phyloP scores from a whole-genome alignment of 1,140 invertebrate species.

The Drosophila sturtevanti region DNA sequence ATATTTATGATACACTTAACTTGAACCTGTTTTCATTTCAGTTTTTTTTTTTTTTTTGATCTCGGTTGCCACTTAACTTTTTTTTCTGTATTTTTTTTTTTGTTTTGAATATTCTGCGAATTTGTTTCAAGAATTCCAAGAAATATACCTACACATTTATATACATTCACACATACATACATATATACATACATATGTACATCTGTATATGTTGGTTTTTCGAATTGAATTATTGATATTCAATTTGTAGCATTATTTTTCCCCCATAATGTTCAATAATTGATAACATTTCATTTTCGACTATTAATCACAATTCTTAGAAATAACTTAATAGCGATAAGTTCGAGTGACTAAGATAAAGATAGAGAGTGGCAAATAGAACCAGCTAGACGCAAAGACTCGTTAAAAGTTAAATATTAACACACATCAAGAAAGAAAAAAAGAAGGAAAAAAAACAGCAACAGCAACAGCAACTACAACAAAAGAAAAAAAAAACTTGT shows the following conservation, averaged over 20 bases:
- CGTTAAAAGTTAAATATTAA: background rate
- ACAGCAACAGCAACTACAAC: slow-evolving; percentile 33
- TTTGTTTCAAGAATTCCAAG: slow-evolving; percentile 24
- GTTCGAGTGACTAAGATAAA: slow-evolving; percentile 4
- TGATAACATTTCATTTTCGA: background rate
- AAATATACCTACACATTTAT: slow-evolving; percentile 2
- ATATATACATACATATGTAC: too few species aligned
- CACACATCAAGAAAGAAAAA: background rate
- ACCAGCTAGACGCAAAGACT: slow-evolving; percentile 1
- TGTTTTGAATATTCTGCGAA: slow-evolving; percentile 68
- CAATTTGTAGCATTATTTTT: background rate
- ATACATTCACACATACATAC: background rate
- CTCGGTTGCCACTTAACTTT: slow-evolving; percentile 69
- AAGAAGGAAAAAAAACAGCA: slow-evolving; percentile 35
- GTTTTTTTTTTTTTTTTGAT: slow-evolving; percentile 33
- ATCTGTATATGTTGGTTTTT: too few species aligned
- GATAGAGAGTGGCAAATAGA: background rate
- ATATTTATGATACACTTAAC: slow-evolving; percentile 69
- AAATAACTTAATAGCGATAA: slow-evolving; percentile 59
- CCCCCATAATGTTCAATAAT: background rate
- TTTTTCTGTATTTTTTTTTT: slow-evolving; percentile 10
- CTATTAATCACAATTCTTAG: slow-evolving; percentile 47
- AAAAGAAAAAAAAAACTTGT: background rate
- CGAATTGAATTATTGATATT: background rate
- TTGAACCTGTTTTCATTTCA: slow-evolving; percentile 66